Conservation (phyloP, 2,113 vertebrate genomes). For the Mus musculus region GRCm39 chr8:91261001-91261500, state of each 20-base stretch:
- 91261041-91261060: background rate
- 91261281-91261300: background rate
- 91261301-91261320: background rate
- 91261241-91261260: background rate
- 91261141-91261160: background rate
- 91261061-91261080: background rate
- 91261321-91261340: background rate
- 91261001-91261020: background rate
- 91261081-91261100: background rate
- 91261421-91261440: background rate
- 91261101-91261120: background rate
- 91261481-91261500: background rate
- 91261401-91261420: background rate
- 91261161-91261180: background rate
- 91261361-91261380: background rate
- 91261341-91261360: background rate
- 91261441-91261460: background rate
- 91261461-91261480: background rate
- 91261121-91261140: background rate
- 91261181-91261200: background rate
- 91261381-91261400: background rate
- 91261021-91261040: background rate
- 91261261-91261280: background rate
- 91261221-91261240: slow-evolving; percentile 21
- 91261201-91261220: background rate